Percentiles rank a stretch among this genome's conserved stretches.
These are phyloP conservation scores for Scyliorhinus canicula DNA, from an alignment of 2,797 vertebrate species.

Conservation along the genomic window DNA sequence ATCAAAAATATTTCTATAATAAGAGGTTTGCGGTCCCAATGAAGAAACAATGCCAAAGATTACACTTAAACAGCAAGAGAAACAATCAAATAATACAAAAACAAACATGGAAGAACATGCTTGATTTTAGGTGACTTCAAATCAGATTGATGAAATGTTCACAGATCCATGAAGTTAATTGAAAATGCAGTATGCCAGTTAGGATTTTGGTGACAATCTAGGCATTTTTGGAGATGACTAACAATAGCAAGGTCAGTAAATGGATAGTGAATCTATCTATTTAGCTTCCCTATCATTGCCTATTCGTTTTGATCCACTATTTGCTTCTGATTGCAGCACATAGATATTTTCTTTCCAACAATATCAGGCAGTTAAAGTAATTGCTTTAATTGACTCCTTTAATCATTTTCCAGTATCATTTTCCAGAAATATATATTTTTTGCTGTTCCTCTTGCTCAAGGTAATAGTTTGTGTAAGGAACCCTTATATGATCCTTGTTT, in stretches of 20 bases:
- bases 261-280: too few relatives aligned
- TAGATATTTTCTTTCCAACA: background rate
- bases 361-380: background rate
- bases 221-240: background rate
- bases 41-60: background rate
- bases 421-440: slow-evolving; percentile 6
- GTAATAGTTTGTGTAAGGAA: too few relatives aligned
- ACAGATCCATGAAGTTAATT: background rate
- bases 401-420: slow-evolving; percentile 15
- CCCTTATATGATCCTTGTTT: too few relatives aligned
- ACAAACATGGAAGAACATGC: background rate
- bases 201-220: background rate
- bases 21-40: background rate
- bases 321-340: background rate
- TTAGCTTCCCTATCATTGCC: background rate
- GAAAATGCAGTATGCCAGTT: background rate
- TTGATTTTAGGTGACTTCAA: background rate
- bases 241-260: background rate
- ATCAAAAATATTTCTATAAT: background rate
- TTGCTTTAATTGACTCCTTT: background rate
- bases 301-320: background rate
- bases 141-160: background rate
- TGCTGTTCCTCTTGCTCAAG: background rate
- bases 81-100: background rate
- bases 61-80: background rate